These are phyloP conservation scores for Coracias cyanogaster DNA, from an alignment of 2,797 vertebrate species.

Conservation along the genomic window DNA sequence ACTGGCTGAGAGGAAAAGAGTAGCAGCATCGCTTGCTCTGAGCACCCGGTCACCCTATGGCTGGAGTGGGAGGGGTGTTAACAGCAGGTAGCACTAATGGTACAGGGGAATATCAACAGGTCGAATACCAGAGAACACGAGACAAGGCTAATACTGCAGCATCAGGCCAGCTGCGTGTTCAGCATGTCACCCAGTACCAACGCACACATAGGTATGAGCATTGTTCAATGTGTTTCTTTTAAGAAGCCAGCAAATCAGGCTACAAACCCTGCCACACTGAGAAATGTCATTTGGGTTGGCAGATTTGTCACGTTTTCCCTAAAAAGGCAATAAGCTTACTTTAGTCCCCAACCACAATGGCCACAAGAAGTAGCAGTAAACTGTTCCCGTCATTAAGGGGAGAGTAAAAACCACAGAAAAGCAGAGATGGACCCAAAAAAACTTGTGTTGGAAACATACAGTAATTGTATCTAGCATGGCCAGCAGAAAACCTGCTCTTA, in stretches of 20 bases:
- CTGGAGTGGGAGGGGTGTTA: background rate
- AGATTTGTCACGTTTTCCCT: background rate
- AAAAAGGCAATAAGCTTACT: background rate
- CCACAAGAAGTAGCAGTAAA: background rate
- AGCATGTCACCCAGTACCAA: background rate
- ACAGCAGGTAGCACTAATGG: background rate
- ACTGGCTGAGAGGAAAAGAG: background rate
- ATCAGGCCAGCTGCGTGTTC: background rate
- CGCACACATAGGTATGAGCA: background rate
- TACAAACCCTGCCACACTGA: background rate
- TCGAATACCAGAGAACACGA: background rate
- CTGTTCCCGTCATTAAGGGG: background rate
- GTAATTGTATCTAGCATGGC: background rate
- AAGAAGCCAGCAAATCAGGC: background rate
- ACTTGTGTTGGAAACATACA: background rate
- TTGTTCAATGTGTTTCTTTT: background rate
- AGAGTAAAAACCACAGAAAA: background rate
- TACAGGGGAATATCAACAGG: background rate
- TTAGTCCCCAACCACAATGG: background rate
- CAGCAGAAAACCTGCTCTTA: background rate
- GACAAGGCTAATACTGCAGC: background rate
- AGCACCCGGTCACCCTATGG: background rate
- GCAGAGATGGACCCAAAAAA: background rate
- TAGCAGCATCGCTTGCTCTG: background rate
- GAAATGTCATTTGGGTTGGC: background rate